phyloP scores from a whole-genome alignment of 2,888 invertebrate genomes.

The Pilophorus perplexus region DNA sequence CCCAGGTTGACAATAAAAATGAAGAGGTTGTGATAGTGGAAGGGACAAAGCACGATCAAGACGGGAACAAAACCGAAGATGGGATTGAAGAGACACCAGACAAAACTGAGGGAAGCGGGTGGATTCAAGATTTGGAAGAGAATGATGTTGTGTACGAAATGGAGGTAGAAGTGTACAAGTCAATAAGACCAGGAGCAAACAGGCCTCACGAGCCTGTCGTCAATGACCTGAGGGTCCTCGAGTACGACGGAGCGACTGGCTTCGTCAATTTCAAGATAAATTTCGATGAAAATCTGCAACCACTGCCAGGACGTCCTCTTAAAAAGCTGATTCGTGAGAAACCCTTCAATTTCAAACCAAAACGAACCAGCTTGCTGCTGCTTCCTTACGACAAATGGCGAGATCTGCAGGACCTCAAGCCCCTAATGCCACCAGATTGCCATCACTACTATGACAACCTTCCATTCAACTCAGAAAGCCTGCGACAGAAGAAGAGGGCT shows the following conservation, averaged over 20 bases:
- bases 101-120: too few species aligned
- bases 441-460: conserved; percentile 31
- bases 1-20: too few species aligned
- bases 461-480: background rate
- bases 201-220: conserved; percentile 36
- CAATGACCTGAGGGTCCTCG: conserved; percentile 21
- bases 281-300: conserved; percentile 25
- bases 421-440: conserved; percentile 23
- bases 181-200: conserved; percentile 40
- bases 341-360: background rate
- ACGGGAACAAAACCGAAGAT: too few species aligned
- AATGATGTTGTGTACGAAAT: too few species aligned
- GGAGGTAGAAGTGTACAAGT: too few species aligned
- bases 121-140: too few species aligned
- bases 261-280: conserved; percentile 34
- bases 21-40: too few species aligned
- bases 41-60: too few species aligned
- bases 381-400: conserved; percentile 20
- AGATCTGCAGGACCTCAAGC: conserved; percentile 29
- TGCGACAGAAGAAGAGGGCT: background rate
- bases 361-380: background rate
- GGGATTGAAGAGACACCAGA: too few species aligned
- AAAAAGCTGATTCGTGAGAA: background rate
- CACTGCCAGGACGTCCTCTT: conserved; percentile 23
- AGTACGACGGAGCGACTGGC: conserved; percentile 19